Base-by-base conservation (phyloP, 2,797 vertebrate genomes). In the Hydrolagus colliei region DNA sequence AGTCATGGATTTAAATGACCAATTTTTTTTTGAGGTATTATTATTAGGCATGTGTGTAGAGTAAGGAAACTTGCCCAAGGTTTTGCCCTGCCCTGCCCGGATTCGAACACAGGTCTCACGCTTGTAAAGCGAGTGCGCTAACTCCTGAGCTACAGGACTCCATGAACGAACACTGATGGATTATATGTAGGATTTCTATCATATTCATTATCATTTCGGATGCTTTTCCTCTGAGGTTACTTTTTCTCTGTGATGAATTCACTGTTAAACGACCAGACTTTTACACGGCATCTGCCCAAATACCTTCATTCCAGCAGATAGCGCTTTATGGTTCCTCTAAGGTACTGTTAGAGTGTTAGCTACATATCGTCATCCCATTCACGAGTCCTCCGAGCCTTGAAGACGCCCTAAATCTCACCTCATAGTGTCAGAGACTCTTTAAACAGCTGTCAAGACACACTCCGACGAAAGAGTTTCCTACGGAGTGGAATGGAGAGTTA, bases 301-400 rank as follows among this genome's bases (percentile, higher is more conserved):
- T 67, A 84, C 71, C 67, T 84, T 84, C 27, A 65, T 32, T 16
- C 79, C 79, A 84, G 52, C 9, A 13, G 14, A 84, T 68, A 41
- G 27, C 41, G 61, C 35, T 84, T 20, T 41, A 8, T 52, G 16
- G 1, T 82, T 71, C 65, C 79, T 84, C 16, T 16, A 67, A 82
- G 63, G 35, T 32, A 68, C 16, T 18, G 62, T 59, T 0, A 2
- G n/a, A 80, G 27, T 63, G 11, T 65, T 27, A 65, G 13, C 9
- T 22, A 12, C 12, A 84, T 52, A 35, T 84, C 65, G 14, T 84
- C 65, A 41, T 68, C 67, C 32, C 35, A 11, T 35, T 32, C 16
- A 35, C 68, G 65, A 71, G 41, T 4, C 65, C 14, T 82, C 77
- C 27, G 62, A 35, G 78, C 22, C 8, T 14, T 11, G 61, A 20